phyloP scores from a whole-genome alignment of 2,113 vertebrate genomes.

The Oreocharis arfaki region DNA sequence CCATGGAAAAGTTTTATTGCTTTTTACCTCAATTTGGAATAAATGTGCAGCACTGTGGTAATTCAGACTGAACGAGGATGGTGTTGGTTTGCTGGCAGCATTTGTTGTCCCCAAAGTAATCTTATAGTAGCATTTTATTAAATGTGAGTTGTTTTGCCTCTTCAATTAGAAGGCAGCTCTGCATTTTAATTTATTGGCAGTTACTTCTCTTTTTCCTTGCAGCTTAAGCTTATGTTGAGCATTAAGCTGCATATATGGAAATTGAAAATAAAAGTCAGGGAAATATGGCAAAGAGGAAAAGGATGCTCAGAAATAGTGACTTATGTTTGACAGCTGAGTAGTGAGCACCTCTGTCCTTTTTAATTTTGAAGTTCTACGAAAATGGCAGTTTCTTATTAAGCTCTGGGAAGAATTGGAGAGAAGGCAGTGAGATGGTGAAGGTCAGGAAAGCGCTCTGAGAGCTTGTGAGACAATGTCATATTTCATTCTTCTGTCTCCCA shows the following conservation, averaged over 20 bases:
- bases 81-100: background rate
- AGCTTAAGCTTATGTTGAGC: background rate
- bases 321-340: background rate
- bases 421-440: background rate
- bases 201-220: background rate
- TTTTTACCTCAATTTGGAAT: background rate
- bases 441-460: background rate
- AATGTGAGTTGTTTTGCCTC: background rate
- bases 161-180: background rate
- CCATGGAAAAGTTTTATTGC: background rate
- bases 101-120: background rate
- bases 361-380: background rate
- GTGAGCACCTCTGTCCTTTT: background rate
- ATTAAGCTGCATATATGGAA: background rate
- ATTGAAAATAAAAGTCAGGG: background rate
- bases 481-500: background rate
- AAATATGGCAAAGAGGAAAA: background rate
- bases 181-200: background rate
- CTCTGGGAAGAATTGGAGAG: background rate
- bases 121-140: background rate
- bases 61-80: background rate
- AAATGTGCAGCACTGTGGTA: background rate
- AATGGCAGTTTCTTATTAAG: background rate
- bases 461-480: background rate
- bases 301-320: background rate